These are phyloP conservation scores for Drosophila pegasa DNA, from an alignment of 2,888 invertebrate species.

Conservation along the genomic window DNA sequence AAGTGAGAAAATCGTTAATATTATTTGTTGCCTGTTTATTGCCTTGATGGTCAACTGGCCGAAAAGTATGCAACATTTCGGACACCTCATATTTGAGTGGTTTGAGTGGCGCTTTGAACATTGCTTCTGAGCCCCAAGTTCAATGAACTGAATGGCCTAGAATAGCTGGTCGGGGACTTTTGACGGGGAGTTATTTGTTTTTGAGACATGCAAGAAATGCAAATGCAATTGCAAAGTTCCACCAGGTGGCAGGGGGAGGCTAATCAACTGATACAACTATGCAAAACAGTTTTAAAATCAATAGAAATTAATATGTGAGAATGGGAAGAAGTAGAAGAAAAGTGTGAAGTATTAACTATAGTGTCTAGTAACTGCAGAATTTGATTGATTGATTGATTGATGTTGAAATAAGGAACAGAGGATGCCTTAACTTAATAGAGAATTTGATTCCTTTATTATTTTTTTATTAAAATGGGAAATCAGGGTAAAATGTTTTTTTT, in stretches of 20 bases:
- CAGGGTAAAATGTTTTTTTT: too few relatives aligned
- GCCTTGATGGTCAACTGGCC: slow-evolving; percentile 39
- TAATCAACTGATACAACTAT: slow-evolving; percentile 17
- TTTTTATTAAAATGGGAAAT: too few relatives aligned
- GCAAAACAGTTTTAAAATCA: slow-evolving; percentile 15
- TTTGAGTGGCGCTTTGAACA: slow-evolving; percentile 26
- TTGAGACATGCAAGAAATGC: slow-evolving; percentile 10
- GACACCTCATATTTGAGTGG: slow-evolving; percentile 27
- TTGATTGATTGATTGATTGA: background rate
- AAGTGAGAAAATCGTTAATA: slow-evolving; percentile 77
- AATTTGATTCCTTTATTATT: background rate
- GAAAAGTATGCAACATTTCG: slow-evolving; percentile 59
- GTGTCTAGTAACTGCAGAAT: background rate
- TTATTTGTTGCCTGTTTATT: slow-evolving; percentile 43
- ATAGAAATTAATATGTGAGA: background rate
- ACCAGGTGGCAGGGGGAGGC: background rate
- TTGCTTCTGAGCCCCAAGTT: slow-evolving; percentile 42
- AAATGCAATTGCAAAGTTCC: background rate
- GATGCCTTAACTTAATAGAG: background rate
- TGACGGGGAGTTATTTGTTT: slow-evolving; percentile 23
- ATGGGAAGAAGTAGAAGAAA: background rate
- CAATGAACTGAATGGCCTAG: slow-evolving; percentile 44
- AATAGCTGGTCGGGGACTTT: background rate
- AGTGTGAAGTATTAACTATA: background rate
- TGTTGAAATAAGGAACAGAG: background rate